phyloP scores from a whole-genome alignment of 2,797 vertebrate species.

The Pteronotus mesoamericanus region DNA sequence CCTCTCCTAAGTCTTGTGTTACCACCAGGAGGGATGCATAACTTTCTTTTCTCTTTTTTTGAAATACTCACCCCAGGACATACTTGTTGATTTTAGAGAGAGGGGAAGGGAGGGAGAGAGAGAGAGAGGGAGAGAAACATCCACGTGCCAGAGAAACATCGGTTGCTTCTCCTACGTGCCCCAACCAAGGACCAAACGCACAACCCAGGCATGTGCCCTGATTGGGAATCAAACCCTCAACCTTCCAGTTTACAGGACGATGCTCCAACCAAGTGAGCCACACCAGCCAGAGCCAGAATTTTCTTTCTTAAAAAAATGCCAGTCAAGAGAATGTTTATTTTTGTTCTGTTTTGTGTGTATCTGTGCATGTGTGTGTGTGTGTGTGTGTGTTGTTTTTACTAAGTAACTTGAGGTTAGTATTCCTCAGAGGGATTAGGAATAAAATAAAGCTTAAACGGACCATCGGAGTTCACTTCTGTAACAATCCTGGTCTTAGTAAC shows the following conservation, averaged over 20 bases:
- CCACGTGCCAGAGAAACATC: too few relatives aligned
- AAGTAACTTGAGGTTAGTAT: not conserved
- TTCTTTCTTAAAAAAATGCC: not conserved
- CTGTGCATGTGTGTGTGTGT: not conserved
- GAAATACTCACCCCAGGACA: too few relatives aligned
- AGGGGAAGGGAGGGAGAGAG: too few relatives aligned
- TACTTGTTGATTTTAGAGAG: too few relatives aligned
- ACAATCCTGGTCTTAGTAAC: not conserved
- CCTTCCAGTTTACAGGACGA: too few relatives aligned
- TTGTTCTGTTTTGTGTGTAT: not conserved
- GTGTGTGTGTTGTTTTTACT: not conserved
- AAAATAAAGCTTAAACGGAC: not conserved
- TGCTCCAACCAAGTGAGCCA: too few relatives aligned
- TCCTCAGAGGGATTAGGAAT: not conserved
- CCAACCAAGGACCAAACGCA: too few relatives aligned
- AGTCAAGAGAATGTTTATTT: not conserved
- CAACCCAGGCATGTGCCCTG: too few relatives aligned
- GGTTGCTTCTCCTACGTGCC: too few relatives aligned
- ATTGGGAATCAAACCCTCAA: too few relatives aligned
- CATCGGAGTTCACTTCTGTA: not conserved
- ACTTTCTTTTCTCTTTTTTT: not conserved
- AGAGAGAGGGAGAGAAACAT: too few relatives aligned
- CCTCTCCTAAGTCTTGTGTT: not conserved
- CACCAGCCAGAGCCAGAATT: too few relatives aligned
- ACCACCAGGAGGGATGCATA: not conserved